Conservation (phyloP, 35 echinoderm and acorn worm genomes). For the Hemicentrotus pulcherrimus region DNA sequence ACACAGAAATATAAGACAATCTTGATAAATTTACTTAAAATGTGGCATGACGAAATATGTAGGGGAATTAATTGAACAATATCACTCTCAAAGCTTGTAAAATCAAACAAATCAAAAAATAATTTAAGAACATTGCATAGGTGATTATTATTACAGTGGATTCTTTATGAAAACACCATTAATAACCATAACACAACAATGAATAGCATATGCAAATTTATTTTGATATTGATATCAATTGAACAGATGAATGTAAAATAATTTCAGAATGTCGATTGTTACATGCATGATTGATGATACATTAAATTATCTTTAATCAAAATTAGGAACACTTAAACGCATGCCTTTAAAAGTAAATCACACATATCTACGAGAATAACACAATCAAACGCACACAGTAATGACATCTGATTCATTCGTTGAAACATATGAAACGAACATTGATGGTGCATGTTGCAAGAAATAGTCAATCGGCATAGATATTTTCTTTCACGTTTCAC, state of each 20-base stretch:
- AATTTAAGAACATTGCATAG: background rate
- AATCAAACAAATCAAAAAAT: background rate
- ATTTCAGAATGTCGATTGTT: background rate
- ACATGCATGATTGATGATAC: background rate
- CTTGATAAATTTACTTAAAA: background rate
- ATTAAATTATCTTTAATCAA: background rate
- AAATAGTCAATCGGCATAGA: background rate
- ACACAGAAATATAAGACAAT: background rate
- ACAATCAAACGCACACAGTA: background rate
- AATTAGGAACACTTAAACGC: background rate
- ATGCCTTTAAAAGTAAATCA: background rate
- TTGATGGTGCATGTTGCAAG: background rate
- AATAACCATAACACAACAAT: background rate
- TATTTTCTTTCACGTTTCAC: background rate
- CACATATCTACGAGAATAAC: background rate
- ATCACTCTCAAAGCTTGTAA: background rate
- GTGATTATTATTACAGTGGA: background rate
- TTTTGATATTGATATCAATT: background rate
- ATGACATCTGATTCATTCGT: background rate
- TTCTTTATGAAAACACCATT: background rate
- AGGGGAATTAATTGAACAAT: background rate
- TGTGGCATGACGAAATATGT: background rate
- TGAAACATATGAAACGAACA: background rate
- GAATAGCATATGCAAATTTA: background rate
- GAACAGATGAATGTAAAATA: background rate